Base-by-base conservation (phyloP, 2,888 invertebrate genomes). In the Abrostola tripartita region DNA sequence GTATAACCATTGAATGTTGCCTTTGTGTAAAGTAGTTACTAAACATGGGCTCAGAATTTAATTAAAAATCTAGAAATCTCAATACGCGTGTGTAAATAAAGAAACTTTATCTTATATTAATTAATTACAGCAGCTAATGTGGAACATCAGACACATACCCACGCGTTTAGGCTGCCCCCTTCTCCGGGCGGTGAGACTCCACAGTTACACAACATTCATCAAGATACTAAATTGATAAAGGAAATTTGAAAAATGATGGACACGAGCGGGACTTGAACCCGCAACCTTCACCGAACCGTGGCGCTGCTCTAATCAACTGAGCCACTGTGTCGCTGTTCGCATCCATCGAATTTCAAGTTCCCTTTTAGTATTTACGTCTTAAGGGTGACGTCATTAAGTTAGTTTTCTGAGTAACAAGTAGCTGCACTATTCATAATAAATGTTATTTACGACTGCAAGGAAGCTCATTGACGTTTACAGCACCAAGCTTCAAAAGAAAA, bases 381-480 rank as follows among this genome's bases (percentile, higher is more conserved):
- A n/a, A n/a, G n/a, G n/a, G n/a, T n/a, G n/a, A n/a, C n/a, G n/a
- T n/a, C n/a, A n/a, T n/a, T n/a, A 78, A 50, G 55, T 61, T 51
- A 55, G 54, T n/a, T n/a, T n/a, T n/a, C 58, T 37, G 10, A 60
- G 42, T 61, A 61, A 42, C 61, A 52, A 68, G 61, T 61, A 53
- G 54, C 54, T 53, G 53, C 66, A 63, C 58, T 69, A 61, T 74
- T 74, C 69, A 62, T 68, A 77, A 71, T 61, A 67, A 68, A 69
- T 72, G 69, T 68, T 68, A 74, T 76, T 78, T 54, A 42, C 59
- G 63, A 42, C 53, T 66, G 47, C 52, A 62, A 78, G 68, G 58
- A 75, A 78, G 59, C 59, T 65, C 80, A 77, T 72, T 72, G 74
- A 66, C 60, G 55, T 73, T 77, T 24, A 24, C 14, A 8, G 44